Base-by-base conservation (phyloP, 2,888 invertebrate genomes). In the Yponomeuta sedellus region DNA sequence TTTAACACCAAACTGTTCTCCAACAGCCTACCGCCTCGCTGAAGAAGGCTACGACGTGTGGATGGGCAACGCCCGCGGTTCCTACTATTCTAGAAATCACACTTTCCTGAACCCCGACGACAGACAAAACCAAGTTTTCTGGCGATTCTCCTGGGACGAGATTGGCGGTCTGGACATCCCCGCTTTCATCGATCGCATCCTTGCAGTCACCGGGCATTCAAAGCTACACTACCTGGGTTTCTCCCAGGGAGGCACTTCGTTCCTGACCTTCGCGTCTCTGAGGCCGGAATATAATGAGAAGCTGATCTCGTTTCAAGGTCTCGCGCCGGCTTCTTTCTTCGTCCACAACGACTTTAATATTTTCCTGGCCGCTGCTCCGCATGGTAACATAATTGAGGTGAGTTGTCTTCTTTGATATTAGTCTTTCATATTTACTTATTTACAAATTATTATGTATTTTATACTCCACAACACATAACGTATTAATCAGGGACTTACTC, bases 51-150 rank as follows among this genome's bases (percentile, higher is more conserved):
- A 93, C 72, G 95, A 95, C 71, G 94, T 95, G 0, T 97, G 97
- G 97, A 80, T 97, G 75, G 94, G 95, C 0, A 97, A 96, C 78
- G 92, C 93, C 19, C 92, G 97, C 1, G 97, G 97, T 1, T 96
- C 94, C 76, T 91, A 82, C 61, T 94, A 94, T 77, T 92, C 93
- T 6, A 85, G 91, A 11, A 70, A 69, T 0, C 82, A 85, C 70
- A 40, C 10, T 1, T 66, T 64, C 0, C 67, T 80, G 0, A 71
- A 79, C 68, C 85, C 85, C 16, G 74, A 83, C 68, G 69, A 68
- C 52, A n/a, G 11, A 2, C 1, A 68, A 0, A 74, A 70, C 70
- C 74, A 73, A n/a, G 72, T 72, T 68, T 85, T 82, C 74, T 85
- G 85, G 85, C 72, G 67, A 19, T 86, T 85, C 76, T 80, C 79